Evolutionary conservation across 2,113 vertebrate species (phyloP), one percentile per base, ranked within the genome.

Genomic region (Ageneiosus marmoratus): DNA sequence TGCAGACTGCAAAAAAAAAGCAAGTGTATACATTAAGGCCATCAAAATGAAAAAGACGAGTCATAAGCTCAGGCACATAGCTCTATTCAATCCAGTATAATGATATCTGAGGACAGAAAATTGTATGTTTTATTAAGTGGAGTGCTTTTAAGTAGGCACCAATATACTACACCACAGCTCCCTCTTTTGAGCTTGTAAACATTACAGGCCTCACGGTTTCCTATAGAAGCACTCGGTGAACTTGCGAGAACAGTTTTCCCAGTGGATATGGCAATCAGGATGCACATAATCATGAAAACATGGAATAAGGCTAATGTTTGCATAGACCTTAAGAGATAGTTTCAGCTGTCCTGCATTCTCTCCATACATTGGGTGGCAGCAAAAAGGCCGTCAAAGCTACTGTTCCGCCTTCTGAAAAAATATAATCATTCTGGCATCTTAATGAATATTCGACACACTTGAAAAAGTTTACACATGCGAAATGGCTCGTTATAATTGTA

Each of bases 261-360:
- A 84, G 87, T 85, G 90, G 87, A 79, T 89, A 93, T 89, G 91
- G 86, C 83, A 87, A 88, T 80, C 3, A 85, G 84, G 85, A 86
- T 87, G 89, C 70, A 51, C 16, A 5, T 20, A 44, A 75, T 82
- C 83, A 81, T 83, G 88, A 88, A 89, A 90, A 77, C 88, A 84
- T 86, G 87, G 90, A 91, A 89, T 92, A 92, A 92, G 93, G 92
- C 92, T 86, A 87, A 88, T 83, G 85, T 90, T 94, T 94, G 93
- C 93, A 94, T 94, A 94, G 93, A 94, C 92, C 86, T 89, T 93
- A 79, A 41, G 89, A 88, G 87, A 91, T 89, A 91, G 92, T 88
- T 88, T 86, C 82, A 89, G 87, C 89, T 93, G 90, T 92, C 90
- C 90, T 92, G 90, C 83, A 81, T 89, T 91, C 86, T 86, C 86